Base-by-base conservation (phyloP, 1,140 invertebrate genomes). In the Solen grandis region DNA sequence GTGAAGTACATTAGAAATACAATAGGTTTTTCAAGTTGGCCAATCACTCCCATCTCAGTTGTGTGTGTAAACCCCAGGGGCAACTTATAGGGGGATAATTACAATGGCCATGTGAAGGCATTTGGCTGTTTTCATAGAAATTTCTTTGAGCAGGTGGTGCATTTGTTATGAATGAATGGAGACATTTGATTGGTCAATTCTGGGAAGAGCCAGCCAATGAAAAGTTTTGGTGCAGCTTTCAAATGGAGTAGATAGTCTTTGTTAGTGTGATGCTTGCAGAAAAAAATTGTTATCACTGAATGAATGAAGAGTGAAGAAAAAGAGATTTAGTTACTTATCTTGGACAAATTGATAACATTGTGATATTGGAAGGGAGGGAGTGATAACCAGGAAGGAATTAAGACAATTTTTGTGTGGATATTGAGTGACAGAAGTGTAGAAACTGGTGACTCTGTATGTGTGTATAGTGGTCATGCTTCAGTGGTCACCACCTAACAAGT, bases 141-240 rank as follows among this genome's bases (percentile, higher is more conserved):
- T 55, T 77, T 77, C 66, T 62, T 25, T 77, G 62, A 77, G 74
- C 74, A 77, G 74, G 74, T 77, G 74, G 60, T 77, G 60, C 74
- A 77, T 57, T 77, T 77, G 74, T 77, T 77, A 54, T 77, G 59
- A 65, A 66, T 66, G 60, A 66, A 77, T 77, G 0, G 19, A 66
- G 74, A n/a, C 2, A 19, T 77, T 22, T 66, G 41, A 77, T 77
- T 77, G 74, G 74, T 27, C 41, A 31, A 29, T 27, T 25, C 25
- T 14, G 50, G 31, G 35, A n/a, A 27, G 10, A 19, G 62, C 33
- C n/a, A 66, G 29, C 74, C 74, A 77, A 77, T 77, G 38, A 77
- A 35, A 77, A 36, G 4, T 27, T 77, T 77, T 77, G 74, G 74
- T 57, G 62, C 74, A 66, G 60, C 62, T 50, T 77, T 77, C 74